Base-by-base conservation (phyloP, 2,888 invertebrate species). In the Tethea ocularis region DNA sequence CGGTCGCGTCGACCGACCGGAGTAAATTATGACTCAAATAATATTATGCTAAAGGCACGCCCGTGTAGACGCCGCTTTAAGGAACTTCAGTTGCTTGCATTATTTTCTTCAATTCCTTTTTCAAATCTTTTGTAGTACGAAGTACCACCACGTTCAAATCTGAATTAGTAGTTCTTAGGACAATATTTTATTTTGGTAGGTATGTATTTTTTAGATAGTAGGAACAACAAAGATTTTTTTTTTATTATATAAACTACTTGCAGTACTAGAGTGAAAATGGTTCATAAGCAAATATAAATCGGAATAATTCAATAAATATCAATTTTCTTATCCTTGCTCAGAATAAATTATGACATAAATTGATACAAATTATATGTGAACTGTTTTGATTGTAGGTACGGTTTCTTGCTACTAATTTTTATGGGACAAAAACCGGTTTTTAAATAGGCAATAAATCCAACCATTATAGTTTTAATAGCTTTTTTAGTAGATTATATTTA, bases 11-110 rank as follows among this genome's bases (percentile, higher is more conserved):
- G 80, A 71, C 76, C 79, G 75, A 71, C 71, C 75, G 70, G 78
- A 78, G 84, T 90, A 87, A 89, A 88, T 88, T 91, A 91, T 89
- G 88, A 85, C 82, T 91, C 84, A 85, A 89, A 89, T 89, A 89
- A 89, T 89, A 89, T 88, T 88, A 89, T 88, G 88, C 85, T 86
- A 82, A 87, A 87, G 86, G 75, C 74, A 71, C 68, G 72, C 72
- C 66, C 68, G 69, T 63, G 22, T 38, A 71, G 68, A 70, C 70
- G 57, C 74, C 71, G 68, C 74, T 72, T 72, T 71, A 68, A 13
- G 53, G 57, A 67, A 59, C 51, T 51, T 64, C 69, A 67, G 68
- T 66, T 69, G 71, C 61, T 69, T 68, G 65, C 65, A 66, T 29
- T 26, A 22, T 67, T 59, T 54, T 57, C 59, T 72, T 33, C 2